phyloP scores from a whole-genome alignment of 23 tunicate genomes.

The Halocynthia roretzi region DNA sequence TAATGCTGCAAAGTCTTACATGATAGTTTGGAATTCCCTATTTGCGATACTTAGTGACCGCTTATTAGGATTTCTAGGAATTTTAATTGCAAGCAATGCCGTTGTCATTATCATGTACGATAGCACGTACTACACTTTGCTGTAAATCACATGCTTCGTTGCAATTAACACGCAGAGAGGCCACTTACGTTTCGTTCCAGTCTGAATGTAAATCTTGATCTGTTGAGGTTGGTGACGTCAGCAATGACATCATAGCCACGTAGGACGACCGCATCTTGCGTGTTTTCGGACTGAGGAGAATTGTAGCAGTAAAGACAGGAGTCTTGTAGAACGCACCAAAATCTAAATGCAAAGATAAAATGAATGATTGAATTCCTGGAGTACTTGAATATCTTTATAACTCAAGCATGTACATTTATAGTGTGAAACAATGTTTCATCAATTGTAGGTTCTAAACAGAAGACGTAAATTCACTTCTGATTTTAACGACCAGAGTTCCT shows the following conservation, averaged over 20 bases:
- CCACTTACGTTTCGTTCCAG: conserved; percentile 73
- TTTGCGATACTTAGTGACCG: too few relatives aligned
- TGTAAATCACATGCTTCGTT: not conserved
- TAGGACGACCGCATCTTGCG: conserved; percentile 51
- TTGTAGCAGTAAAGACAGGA: conserved; percentile 74
- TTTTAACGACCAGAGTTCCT: too few relatives aligned
- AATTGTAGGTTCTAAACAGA: too few relatives aligned
- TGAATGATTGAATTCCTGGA: not conserved
- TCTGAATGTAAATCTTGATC: conserved; percentile 52
- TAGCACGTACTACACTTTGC: not conserved
- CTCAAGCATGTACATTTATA: too few relatives aligned
- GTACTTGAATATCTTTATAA: not conserved
- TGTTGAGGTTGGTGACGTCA: conserved; percentile 78
- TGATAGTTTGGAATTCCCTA: too few relatives aligned
- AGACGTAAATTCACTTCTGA: too few relatives aligned
- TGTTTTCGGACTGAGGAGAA: conserved; percentile 62
- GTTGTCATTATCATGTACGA: too few relatives aligned
- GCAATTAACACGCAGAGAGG: not conserved
- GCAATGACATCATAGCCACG: conserved; percentile 89
- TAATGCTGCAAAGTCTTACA: too few relatives aligned
- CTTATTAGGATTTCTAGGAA: too few relatives aligned
- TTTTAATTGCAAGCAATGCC: too few relatives aligned
- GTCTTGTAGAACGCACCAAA: conserved; percentile 81
- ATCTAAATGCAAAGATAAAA: conserved; percentile 33
- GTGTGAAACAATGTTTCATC: too few relatives aligned